phyloP scores from a whole-genome alignment of 1,140 invertebrate species.

The Zelostemma sp. region DNA sequence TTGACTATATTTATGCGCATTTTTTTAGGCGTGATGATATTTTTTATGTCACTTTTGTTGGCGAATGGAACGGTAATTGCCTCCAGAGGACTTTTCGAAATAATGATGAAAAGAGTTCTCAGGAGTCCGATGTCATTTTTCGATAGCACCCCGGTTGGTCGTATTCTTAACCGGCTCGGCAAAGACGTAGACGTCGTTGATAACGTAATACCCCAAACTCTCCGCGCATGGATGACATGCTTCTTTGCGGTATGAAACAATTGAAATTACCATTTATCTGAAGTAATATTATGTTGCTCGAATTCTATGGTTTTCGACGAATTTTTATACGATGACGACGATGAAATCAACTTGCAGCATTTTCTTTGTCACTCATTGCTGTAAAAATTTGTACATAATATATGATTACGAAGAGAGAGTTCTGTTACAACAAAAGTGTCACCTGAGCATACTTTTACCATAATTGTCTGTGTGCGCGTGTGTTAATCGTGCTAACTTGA shows the following conservation, averaged over 20 bases:
- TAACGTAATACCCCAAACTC: slow-evolving; percentile 64
- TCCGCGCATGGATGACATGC: slow-evolving; percentile 64
- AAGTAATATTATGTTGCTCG: background rate
- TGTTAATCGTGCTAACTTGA: no score
- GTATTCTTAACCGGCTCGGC: no score
- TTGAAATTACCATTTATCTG: slow-evolving; percentile 15
- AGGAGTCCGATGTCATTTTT: slow-evolving; percentile 81
- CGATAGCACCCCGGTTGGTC: no score
- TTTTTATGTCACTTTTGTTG: slow-evolving; percentile 71
- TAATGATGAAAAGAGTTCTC: no score
- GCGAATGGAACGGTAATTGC: slow-evolving; percentile 75
- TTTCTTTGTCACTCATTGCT: slow-evolving; percentile 26
- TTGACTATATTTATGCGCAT: slow-evolving; percentile 38
- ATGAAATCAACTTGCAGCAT: slow-evolving; percentile 36
- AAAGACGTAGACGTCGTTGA: slow-evolving; percentile 81
- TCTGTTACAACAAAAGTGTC: slow-evolving; percentile 27
- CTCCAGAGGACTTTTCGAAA: slow-evolving; percentile 73
- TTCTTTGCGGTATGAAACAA: slow-evolving; percentile 69
- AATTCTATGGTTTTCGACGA: background rate
- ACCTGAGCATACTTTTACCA: no score
- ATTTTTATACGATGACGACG: slow-evolving; percentile 20
- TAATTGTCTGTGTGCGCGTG: no score
- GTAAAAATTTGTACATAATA: background rate
- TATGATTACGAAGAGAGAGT: slow-evolving; percentile 2
- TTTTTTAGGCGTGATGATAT: slow-evolving; percentile 71